phyloP scores from a whole-genome alignment of 1,140 invertebrate genomes.

The Calycopis cecrops region DNA sequence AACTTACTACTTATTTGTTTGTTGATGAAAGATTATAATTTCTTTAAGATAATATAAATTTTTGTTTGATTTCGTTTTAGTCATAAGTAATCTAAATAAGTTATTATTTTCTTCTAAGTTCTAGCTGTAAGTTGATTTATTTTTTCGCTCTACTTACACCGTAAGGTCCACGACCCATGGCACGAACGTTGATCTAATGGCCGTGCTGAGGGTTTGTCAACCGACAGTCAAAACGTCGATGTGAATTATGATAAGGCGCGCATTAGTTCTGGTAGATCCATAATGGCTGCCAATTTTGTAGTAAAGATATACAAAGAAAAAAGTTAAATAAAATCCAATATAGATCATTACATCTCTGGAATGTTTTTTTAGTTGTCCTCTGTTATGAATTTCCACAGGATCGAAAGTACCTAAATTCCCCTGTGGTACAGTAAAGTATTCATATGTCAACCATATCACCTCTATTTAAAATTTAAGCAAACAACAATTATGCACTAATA shows the following conservation, averaged over 20 bases:
- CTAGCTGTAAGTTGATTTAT: too few relatives aligned
- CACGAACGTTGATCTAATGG: constrained; percentile 53
- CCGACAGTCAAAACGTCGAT: constrained; percentile 67
- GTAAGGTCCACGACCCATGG: not conserved
- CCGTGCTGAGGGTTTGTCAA: constrained; percentile 67
- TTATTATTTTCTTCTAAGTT: too few relatives aligned
- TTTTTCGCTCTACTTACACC: not conserved
- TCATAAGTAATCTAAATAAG: too few relatives aligned
- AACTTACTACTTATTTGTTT: too few relatives aligned
- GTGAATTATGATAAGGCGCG: constrained; percentile 67
- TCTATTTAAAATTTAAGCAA: too few relatives aligned
- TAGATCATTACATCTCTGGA: constrained; percentile 91
- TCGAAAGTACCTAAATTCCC: constrained; percentile 95
- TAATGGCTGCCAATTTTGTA: constrained; percentile 39
- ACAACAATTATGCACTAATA: too few relatives aligned
- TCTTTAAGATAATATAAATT: too few relatives aligned
- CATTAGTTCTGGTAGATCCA: constrained; percentile 64
- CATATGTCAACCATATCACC: constrained; percentile 81
- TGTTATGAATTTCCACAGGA: constrained; percentile 95
- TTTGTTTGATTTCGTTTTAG: too few relatives aligned
- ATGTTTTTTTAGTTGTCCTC: constrained; percentile 90
- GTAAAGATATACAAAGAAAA: constrained; percentile 95
- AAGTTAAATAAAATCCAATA: constrained; percentile 91
- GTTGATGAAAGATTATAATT: too few relatives aligned
- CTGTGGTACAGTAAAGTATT: constrained; percentile 80